A percentile compares a stretch with the other conserved stretches of the same genome.
phyloP scores from a whole-genome alignment of 2,888 invertebrate species.

The Noctua fimbriata region DNA sequence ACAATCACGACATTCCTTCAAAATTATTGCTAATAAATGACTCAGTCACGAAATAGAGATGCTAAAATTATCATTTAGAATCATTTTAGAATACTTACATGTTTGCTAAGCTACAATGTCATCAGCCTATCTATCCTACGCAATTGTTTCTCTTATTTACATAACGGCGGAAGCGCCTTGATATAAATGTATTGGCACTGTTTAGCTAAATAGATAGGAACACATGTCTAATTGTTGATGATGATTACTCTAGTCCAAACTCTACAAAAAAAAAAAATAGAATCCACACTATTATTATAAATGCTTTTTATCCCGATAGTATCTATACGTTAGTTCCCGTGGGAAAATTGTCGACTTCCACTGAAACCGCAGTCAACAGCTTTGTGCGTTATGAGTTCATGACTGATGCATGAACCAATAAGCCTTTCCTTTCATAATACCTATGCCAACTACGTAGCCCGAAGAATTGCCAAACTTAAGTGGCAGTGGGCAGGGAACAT shows the following conservation, averaged over 20 bases:
- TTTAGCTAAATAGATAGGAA: slow-evolving; percentile 32
- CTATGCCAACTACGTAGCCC: neutral
- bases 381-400: neutral
- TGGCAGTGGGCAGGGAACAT: too few species aligned
- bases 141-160: slow-evolving; percentile 41
- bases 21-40: neutral
- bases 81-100: neutral
- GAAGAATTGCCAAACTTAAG: too few species aligned
- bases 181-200: slow-evolving; percentile 11
- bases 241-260: neutral
- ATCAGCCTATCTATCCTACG: neutral
- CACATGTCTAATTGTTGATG: neutral
- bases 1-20: neutral
- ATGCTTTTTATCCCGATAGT: neutral
- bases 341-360: neutral
- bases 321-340: neutral
- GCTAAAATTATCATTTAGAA: slow-evolving; percentile 46
- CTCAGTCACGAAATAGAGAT: slow-evolving; percentile 18
- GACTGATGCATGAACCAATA: neutral
- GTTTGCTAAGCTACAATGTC: slow-evolving; percentile 27
- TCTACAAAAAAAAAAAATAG: too few species aligned
- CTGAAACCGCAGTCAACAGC: neutral
- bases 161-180: slow-evolving; percentile 43
- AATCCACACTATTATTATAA: neutral
- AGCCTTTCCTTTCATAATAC: neutral